Base-by-base conservation (phyloP, 2,797 vertebrate species). In the Eulemur mongoz region DNA sequence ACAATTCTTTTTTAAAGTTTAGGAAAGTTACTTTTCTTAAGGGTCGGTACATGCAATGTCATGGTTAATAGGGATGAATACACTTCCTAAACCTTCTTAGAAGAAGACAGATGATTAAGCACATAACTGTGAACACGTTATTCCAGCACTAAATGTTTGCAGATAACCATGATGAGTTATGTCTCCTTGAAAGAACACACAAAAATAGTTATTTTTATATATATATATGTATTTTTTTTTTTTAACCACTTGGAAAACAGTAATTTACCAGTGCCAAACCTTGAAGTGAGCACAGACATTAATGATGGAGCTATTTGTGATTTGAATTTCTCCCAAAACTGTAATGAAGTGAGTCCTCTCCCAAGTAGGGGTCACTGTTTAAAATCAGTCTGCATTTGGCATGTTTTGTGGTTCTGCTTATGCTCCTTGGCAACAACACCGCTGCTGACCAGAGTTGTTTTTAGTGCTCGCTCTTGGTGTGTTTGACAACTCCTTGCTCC, bases 361-460 rank as follows among this genome's bases (percentile, higher is more conserved):
- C 86, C 38, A 69, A 87, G 69, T 4, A 43, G 83, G 67, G 45
- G 87, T 93, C 43, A 25, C 88, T 92, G 95, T 80, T 96, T 84
- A 96, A 95, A 93, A 89, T 91, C 94, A 89, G 82, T 57, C 83
- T 38, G 83, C 89, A 45, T 95, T 81, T 93, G 93, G 95, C 95
- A 87, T 95, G 92, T 89, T 97, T 87, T 83, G 48, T 65, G 45
- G 69, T 65, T 89, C 89, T 93, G 95, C 91, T 84, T 92, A 45
- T 9, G 54, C 79, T 94, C 61, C 85, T 82, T 94, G 91, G 94
- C 97, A 97, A 97, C 84, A 75, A 43, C 78, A 25, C 17, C 12
- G 12, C 40, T 35, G 86, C 75, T 69, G 35, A 85, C 91, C 50
- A 83, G 91, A 32, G 67, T 27, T 12, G 52, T 83, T 94, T 89